These are phyloP conservation scores for Australoheros facetus DNA, from an alignment of 2,797 vertebrate species.

Conservation along the genomic window DNA sequence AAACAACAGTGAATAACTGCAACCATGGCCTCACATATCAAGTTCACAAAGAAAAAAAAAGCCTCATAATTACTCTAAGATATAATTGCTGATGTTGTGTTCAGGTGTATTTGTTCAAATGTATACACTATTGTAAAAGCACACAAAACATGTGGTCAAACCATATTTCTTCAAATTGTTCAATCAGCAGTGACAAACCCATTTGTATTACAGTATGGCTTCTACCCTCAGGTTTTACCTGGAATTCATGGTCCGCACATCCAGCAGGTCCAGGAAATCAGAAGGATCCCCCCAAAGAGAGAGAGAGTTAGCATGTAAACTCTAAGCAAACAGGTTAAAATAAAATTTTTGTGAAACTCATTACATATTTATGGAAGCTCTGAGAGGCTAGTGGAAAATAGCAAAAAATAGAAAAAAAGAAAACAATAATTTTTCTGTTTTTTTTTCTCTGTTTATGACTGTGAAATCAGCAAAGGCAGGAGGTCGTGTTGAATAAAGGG, in stretches of 20 bases:
- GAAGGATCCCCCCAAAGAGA: slow-evolving; percentile 8
- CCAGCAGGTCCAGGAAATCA: slow-evolving; percentile 15
- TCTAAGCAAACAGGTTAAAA: neutral
- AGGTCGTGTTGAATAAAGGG: too few relatives aligned
- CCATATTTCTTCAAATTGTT: neutral
- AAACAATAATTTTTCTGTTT: neutral
- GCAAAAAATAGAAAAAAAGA: neutral
- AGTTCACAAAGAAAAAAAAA: neutral
- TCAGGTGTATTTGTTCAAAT: neutral
- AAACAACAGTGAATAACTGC: neutral
- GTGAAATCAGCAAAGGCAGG: neutral
- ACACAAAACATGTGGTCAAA: neutral
- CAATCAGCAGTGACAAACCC: neutral
- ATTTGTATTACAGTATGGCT: neutral
- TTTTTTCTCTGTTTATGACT: neutral
- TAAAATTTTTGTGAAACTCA: neutral
- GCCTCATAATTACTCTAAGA: neutral
- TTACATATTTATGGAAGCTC: neutral
- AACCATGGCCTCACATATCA: too few relatives aligned
- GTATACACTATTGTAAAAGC: neutral
- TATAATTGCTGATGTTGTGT: neutral
- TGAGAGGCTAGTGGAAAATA: too few relatives aligned
- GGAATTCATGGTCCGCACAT: slow-evolving; percentile 18
- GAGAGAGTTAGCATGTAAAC: slow-evolving; percentile 5
- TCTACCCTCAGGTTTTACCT: slow-evolving; percentile 43